Base-by-base conservation (phyloP, 2,888 invertebrate genomes). In the Eupithecia abbreviata region DNA sequence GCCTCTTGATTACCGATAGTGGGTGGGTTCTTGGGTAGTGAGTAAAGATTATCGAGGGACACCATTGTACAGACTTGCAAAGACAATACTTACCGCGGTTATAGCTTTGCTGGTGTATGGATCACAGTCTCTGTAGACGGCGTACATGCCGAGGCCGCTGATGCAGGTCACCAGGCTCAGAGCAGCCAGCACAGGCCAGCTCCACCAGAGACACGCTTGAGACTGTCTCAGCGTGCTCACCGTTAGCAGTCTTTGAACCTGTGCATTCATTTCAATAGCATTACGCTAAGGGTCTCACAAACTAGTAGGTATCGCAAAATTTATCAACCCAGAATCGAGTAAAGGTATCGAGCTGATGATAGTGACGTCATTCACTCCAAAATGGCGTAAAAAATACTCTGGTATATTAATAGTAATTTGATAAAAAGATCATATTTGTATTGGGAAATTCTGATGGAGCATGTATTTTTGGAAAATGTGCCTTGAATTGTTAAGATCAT, bases 61-160 rank as follows among this genome's bases (percentile, higher is more conserved):
- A 51, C 51, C 47, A 12, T 12, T 47, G 3, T 15, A 51, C 51
- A 55, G 5, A 55, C 51, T 51, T 9, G 18, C 18, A 10, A 18
- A 9, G 18, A 18, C n/a, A 62, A 62, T 4, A 62, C 90, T 87
- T 85, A 95, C 94, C 41, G 96, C 96, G 42, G 89, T 87, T 76
- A 98, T 97, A 65, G 96, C 93, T 3, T 95, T 93, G 73, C 95
- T 93, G n/a, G 93, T 86, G 0, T 96, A 89, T 0, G 99, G 99
- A 93, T 99, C 98, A 87, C 99, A 99, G 73, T 96, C 91, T 72
- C 95, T 95, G 88, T 98, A 99, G 81, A 96, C 97, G 15, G 98
- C 98, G 88, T 97, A 99, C 83, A 99, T 97, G 2, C 97, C 97
- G 13, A 99, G 91, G 0, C 99, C 99, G 74, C 97, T 96, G 82